These are phyloP conservation scores for Sebastes iracundus DNA, from an alignment of 2,797 vertebrate genomes.

Conservation along the genomic window DNA sequence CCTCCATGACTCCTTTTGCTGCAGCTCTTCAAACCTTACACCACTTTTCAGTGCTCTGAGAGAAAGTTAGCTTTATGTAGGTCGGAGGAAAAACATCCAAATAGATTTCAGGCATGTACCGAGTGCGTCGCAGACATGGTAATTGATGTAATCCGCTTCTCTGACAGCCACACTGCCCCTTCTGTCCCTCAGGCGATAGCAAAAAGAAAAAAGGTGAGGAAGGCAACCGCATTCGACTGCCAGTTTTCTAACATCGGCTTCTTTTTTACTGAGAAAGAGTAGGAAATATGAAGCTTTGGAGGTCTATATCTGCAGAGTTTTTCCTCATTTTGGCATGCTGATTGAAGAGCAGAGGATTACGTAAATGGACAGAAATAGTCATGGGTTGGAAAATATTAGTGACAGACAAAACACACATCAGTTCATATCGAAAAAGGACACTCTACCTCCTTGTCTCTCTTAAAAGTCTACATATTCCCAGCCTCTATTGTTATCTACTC, in stretches of 20 bases:
- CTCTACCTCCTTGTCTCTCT: neutral
- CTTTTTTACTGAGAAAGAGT: neutral
- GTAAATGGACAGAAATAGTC: neutral
- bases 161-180: neutral
- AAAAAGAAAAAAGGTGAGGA: neutral
- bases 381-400: too few species aligned
- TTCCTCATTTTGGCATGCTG: neutral
- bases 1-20: too few species aligned
- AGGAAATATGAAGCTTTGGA: neutral
- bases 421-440: neutral
- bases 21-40: too few species aligned
- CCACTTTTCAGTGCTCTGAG: neutral
- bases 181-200: neutral
- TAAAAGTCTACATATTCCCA: neutral
- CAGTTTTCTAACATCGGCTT: neutral
- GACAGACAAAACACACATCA: neutral
- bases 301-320: neutral
- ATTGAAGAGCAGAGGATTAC: neutral
- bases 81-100: neutral
- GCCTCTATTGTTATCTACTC: neutral
- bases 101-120: neutral
- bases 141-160: neutral
- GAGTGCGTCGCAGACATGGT: neutral
- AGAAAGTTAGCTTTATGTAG: neutral
- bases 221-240: too few species aligned